A percentile compares a stretch with the other conserved stretches of the same genome.
Conservation (phyloP, 92 coral and sea anemone species). For the Umimayanthus chanpuru region DNA sequence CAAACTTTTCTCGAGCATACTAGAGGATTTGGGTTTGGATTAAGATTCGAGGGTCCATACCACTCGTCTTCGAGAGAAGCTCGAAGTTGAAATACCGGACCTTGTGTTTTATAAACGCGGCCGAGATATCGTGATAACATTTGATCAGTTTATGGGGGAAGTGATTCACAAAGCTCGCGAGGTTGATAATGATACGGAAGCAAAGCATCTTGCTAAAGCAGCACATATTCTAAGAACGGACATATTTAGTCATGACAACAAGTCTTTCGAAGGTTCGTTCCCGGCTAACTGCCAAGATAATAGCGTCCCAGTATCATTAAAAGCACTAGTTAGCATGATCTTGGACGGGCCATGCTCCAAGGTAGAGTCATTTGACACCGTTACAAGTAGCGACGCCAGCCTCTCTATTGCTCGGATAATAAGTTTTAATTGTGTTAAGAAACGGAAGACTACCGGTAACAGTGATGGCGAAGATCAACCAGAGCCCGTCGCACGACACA, state of each 20-base stretch:
- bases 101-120: constrained; percentile 49
- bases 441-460: constrained; percentile 31
- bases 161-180: constrained; percentile 47
- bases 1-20: constrained; percentile 17
- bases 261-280: constrained; percentile 37
- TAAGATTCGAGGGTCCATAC: no score
- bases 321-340: no score
- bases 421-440: constrained; percentile 11
- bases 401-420: no score
- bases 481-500: constrained; percentile 42
- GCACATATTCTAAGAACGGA: constrained; percentile 27
- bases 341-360: no score
- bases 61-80: not conserved
- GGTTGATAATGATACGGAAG: constrained; percentile 53
- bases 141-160: constrained; percentile 46
- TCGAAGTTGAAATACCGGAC: constrained; percentile 50
- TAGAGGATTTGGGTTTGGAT: not conserved
- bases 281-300: constrained; percentile 34
- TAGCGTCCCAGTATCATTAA: constrained; percentile 32
- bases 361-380: no score
- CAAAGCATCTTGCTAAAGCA: constrained; percentile 54
- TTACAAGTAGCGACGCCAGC: no score
- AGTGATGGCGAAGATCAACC: constrained; percentile 22
- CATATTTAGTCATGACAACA: constrained; percentile 23
- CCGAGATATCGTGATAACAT: constrained; percentile 41